These are phyloP conservation scores for Stichodactyla helianthus DNA, from an alignment of 64 coral and sea anemone species.

Conservation along the genomic window DNA sequence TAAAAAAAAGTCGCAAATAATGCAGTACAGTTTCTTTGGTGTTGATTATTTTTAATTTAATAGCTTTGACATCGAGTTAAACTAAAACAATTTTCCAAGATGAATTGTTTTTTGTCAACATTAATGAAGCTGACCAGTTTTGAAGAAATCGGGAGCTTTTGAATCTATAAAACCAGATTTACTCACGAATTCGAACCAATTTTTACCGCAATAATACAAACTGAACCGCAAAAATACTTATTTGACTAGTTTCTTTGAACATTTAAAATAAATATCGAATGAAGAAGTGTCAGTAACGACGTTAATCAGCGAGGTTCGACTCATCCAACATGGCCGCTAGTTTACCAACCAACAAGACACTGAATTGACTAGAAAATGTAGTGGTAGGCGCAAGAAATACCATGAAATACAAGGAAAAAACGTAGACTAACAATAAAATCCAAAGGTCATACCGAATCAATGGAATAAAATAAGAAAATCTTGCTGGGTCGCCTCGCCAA, in stretches of 20 bases:
- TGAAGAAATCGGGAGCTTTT: too few species aligned
- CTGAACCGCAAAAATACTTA: not conserved
- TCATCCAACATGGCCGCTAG: not conserved
- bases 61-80: too few species aligned
- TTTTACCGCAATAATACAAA: not conserved
- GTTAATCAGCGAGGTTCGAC: not conserved
- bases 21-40: too few species aligned
- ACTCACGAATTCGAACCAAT: too few species aligned
- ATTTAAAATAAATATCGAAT: not conserved
- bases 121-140: too few species aligned
- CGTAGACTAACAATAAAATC: not conserved
- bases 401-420: not conserved
- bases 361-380: not conserved
- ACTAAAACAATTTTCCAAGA: too few species aligned
- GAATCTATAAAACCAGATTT: too few species aligned
- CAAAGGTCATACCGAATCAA: not conserved
- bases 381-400: not conserved
- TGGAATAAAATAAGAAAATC: not conserved
- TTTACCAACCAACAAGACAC: not conserved
- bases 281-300: not conserved
- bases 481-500: constrained; percentile 17
- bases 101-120: too few species aligned
- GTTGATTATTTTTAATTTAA: too few species aligned
- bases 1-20: too few species aligned
- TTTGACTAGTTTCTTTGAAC: not conserved